Evolutionary conservation across 2,888 invertebrate species (phyloP).

Genomic region (Drosophila paramelanica): DNA sequence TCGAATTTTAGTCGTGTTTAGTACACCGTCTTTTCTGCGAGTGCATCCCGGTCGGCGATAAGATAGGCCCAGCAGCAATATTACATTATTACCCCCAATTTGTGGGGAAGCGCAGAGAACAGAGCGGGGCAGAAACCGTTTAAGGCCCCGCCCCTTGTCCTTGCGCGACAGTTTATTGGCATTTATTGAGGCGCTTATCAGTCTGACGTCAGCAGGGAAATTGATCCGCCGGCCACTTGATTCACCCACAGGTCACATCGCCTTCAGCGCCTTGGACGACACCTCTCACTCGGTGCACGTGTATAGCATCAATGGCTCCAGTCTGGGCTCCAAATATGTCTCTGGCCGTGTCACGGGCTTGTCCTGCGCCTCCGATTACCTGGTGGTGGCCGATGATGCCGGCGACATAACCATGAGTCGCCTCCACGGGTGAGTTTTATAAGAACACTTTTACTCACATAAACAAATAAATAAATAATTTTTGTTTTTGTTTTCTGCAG

Average conservation of each 20-base stretch:
- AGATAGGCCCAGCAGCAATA: conserved; percentile 10
- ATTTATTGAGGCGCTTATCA: conserved; percentile 17
- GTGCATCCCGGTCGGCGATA: conserved; percentile 16
- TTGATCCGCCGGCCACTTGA: conserved; percentile 1
- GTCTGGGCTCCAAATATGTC: conserved; percentile 86
- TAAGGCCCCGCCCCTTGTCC: neutral
- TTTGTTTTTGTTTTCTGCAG: conserved; percentile 69
- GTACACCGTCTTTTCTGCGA: neutral
- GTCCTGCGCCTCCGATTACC: conserved; percentile 85
- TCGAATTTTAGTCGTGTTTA: neutral
- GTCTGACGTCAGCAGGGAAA: conserved; percentile 34
- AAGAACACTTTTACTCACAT: too few relatives aligned
- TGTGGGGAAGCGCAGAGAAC: too few relatives aligned
- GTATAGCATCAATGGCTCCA: conserved; percentile 86
- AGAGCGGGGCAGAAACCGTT: too few relatives aligned
- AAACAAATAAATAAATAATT: conserved; percentile 1
- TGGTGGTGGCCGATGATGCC: conserved; percentile 86
- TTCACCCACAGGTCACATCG: conserved; percentile 86
- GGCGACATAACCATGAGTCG: conserved; percentile 86
- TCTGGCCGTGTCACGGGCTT: conserved; percentile 86
- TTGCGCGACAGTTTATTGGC: conserved; percentile 21
- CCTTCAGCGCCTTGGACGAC: conserved; percentile 86
- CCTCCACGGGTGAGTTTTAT: conserved; percentile 84
- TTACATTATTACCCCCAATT: neutral
- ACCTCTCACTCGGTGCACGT: conserved; percentile 86